Conservation (phyloP, 2,797 vertebrate species). For the Bryconaethiops microstoma region DNA sequence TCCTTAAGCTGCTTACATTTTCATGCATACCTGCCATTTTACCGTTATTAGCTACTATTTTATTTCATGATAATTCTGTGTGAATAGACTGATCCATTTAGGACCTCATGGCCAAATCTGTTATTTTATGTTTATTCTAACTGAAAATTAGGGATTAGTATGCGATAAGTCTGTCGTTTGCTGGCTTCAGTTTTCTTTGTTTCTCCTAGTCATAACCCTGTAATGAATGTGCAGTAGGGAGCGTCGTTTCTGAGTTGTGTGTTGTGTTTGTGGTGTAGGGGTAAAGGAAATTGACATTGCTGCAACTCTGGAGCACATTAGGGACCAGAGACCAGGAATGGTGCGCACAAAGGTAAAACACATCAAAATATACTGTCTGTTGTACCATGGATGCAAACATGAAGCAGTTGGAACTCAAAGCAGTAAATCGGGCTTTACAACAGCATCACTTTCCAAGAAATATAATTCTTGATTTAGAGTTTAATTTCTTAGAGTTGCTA, state of each 20-base stretch:
- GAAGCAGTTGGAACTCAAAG: too few species aligned
- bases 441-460: too few species aligned
- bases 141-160: not conserved
- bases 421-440: too few species aligned
- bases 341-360: slow-evolving; percentile 90
- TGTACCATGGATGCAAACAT: too few species aligned
- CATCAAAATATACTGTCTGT: not conserved
- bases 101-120: not conserved
- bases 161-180: not conserved
- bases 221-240: not conserved
- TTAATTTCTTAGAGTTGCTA: too few species aligned
- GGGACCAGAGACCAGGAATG: slow-evolving; percentile 93
- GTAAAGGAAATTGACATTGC: slow-evolving; percentile 98
- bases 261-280: slow-evolving; percentile 70
- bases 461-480: too few species aligned
- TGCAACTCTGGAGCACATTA: slow-evolving; percentile 91
- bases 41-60: not conserved
- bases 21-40: slow-evolving; percentile 1
- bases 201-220: not conserved
- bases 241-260: not conserved
- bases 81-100: not conserved
- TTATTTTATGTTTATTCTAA: not conserved
- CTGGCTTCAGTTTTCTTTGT: not conserved
- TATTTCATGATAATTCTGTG: not conserved
- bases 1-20: slow-evolving; percentile 10